phyloP scores from a whole-genome alignment of 2,113 vertebrate species.

The Macquaria ambigua region DNA sequence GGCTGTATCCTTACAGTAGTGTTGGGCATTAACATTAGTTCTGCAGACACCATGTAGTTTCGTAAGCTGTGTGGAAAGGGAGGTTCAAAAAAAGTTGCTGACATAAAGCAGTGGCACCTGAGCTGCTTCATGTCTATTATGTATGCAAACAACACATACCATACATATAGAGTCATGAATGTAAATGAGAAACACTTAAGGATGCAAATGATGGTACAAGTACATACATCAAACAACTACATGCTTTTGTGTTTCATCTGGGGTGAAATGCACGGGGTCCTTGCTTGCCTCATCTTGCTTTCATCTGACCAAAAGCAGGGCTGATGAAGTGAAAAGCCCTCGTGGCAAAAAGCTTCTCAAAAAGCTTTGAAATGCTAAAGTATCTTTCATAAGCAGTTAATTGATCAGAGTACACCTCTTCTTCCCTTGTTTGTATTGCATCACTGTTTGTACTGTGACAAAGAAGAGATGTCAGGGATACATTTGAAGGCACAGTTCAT shows the following conservation, averaged over 20 bases:
- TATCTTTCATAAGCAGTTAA: conserved; percentile 42
- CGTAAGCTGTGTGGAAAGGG: background rate
- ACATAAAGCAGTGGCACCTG: background rate
- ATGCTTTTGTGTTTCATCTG: conserved; percentile 40
- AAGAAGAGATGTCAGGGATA: conserved; percentile 2
- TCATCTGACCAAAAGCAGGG: conserved; percentile 41
- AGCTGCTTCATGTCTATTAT: background rate
- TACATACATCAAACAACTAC: conserved; percentile 51
- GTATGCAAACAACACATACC: conserved; percentile 33
- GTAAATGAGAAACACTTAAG: conserved; percentile 47
- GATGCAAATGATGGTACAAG: conserved; percentile 60
- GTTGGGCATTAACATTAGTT: background rate
- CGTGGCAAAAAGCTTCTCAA: conserved; percentile 7
- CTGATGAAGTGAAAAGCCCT: conserved; percentile 32
- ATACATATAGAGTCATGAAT: conserved; percentile 1
- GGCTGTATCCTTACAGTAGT: background rate
- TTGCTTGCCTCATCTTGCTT: conserved; percentile 36
- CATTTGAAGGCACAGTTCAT: background rate
- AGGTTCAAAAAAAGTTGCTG: background rate
- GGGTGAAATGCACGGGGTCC: conserved; percentile 1
- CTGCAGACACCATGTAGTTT: background rate
- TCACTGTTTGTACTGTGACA: background rate
- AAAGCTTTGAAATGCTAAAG: conserved; percentile 53
- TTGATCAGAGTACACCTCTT: background rate
- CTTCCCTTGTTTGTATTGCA: conserved; percentile 10